Conservation (phyloP, 2,797 vertebrate genomes). For the Gorsachius magnificus region DNA sequence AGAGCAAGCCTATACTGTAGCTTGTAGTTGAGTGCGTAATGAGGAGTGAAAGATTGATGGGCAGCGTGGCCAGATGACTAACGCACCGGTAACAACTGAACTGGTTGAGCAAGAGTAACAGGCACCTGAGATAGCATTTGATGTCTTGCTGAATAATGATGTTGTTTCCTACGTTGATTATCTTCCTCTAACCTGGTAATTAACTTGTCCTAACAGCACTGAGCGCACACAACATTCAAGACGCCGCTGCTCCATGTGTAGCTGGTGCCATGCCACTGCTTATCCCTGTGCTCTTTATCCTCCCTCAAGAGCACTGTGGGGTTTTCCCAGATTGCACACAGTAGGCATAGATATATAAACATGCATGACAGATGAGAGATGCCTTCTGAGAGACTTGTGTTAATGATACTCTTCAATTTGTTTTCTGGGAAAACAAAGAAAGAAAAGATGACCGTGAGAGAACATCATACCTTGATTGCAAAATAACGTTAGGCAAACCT, state of each 20-base stretch:
- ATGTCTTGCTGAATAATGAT: slow-evolving; percentile 22
- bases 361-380: neutral
- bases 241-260: neutral
- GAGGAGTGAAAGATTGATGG: slow-evolving; percentile 49
- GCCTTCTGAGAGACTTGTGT: neutral
- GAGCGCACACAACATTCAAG: neutral
- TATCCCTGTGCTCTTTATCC: neutral
- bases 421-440: neutral
- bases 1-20: neutral
- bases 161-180: slow-evolving; percentile 20
- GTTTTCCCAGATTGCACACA: neutral
- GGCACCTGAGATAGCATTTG: slow-evolving; percentile 8
- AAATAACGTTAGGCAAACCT: slow-evolving; percentile 1
- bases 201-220: slow-evolving; percentile 23
- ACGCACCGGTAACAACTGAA: slow-evolving; percentile 8
- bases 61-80: slow-evolving; percentile 43
- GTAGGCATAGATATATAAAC: neutral
- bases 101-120: slow-evolving; percentile 34
- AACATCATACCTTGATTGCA: neutral
- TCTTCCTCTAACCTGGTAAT: slow-evolving; percentile 9
- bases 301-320: neutral
- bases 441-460: neutral
- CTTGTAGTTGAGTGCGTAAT: slow-evolving; percentile 10
- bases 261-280: neutral
- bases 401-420: neutral